Percentiles rank a stretch among this genome's conserved stretches.
Conservation (phyloP, 2,888 invertebrate species). For the Euzetes globulus region DNA sequence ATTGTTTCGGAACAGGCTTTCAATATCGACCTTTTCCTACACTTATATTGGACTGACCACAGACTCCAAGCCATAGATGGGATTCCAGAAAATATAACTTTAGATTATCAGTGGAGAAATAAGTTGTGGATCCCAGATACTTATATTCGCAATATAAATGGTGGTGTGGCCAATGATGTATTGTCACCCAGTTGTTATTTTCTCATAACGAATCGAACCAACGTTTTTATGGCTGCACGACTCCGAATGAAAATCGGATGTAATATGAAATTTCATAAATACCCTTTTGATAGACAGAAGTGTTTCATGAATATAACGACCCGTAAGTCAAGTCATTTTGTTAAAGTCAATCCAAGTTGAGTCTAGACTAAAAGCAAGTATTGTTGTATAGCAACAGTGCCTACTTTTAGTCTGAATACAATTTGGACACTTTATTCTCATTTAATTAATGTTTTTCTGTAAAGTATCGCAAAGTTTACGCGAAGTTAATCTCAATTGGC, state of each 20-base stretch:
- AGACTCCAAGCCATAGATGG: conserved; percentile 22
- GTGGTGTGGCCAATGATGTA: conserved; percentile 30
- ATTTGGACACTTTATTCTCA: neutral
- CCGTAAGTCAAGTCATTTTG: conserved; percentile 22
- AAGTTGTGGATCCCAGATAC: conserved; percentile 40
- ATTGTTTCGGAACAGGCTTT: conserved; percentile 32
- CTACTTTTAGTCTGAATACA: too few relatives aligned
- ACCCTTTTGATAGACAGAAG: conserved; percentile 27
- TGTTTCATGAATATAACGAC: conserved; percentile 29
- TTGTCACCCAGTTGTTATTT: conserved; percentile 27
- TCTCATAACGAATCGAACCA: conserved; percentile 8
- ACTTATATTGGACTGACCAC: conserved; percentile 39
- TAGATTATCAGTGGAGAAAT: conserved; percentile 34
- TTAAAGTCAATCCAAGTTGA: too few relatives aligned
- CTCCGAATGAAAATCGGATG: conserved; percentile 23
- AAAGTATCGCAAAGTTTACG: conserved; percentile 4
- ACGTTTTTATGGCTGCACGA: conserved; percentile 33
- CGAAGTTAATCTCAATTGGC: neutral
- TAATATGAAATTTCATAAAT: conserved; percentile 32
- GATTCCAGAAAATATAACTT: neutral
- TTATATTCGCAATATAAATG: conserved; percentile 40
- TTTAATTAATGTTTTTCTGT: neutral
- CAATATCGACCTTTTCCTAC: conserved; percentile 39
- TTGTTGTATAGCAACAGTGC: too few relatives aligned
- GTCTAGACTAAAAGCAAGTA: too few relatives aligned